A percentile compares a stretch with the other conserved stretches of the same genome.
phyloP scores from a whole-genome alignment of 2,797 vertebrate species.

The Alectoris magna region DNA sequence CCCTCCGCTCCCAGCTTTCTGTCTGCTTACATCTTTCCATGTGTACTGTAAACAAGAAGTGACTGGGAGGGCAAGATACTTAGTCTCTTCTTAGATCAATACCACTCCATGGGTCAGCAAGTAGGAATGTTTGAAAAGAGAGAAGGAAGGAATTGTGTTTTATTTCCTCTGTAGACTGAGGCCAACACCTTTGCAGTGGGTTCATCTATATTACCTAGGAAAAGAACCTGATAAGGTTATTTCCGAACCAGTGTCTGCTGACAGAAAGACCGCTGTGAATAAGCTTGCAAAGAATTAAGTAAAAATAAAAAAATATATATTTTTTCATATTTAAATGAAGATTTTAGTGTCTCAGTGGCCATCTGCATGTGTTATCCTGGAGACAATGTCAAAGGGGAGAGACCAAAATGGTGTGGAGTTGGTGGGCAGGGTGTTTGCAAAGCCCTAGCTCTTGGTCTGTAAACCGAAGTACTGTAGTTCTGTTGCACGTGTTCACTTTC shows the following conservation, averaged over 20 bases:
- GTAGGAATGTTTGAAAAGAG: neutral
- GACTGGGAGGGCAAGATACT: neutral
- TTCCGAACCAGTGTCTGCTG: neutral
- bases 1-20: neutral
- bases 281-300: neutral
- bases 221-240: neutral
- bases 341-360: neutral
- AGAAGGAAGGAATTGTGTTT: neutral
- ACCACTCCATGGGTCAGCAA: neutral
- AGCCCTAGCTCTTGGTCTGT: neutral
- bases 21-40: neutral
- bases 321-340: neutral
- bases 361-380: neutral
- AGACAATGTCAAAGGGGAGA: neutral
- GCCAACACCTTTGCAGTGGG: neutral
- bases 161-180: neutral
- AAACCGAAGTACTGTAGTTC: neutral
- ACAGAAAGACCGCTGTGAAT: neutral
- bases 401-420: rapidly evolving
- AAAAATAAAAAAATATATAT: neutral
- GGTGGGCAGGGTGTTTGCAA: neutral
- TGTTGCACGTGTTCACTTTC: neutral
- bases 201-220: neutral
- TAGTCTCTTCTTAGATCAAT: slow-evolving; percentile 26
- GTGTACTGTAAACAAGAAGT: neutral